Evolutionary conservation across 2,113 vertebrate genomes (phyloP).

Genomic region (Fukomys damarensis): DNA sequence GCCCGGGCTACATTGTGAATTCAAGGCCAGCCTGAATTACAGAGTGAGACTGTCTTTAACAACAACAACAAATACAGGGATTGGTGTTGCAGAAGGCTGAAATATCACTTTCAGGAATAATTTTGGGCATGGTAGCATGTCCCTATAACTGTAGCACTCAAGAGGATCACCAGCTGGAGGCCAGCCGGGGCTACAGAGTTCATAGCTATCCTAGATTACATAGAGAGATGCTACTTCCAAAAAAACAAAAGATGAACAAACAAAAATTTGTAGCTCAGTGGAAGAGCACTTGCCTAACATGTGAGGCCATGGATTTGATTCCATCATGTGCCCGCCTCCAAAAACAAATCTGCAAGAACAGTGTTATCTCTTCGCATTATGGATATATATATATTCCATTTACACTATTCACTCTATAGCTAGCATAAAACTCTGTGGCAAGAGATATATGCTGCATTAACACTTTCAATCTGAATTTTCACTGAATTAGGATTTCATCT

Average conservation of each 20-base stretch:
- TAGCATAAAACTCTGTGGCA: conserved; percentile 34
- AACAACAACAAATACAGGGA: neutral
- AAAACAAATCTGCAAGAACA: neutral
- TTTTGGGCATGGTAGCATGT: neutral
- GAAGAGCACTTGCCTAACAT: neutral
- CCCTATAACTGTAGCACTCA: neutral
- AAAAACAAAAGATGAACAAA: neutral
- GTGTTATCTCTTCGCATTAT: neutral
- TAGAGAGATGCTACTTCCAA: neutral
- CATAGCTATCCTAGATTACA: neutral
- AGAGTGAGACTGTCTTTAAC: too few relatives aligned
- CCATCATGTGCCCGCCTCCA: neutral
- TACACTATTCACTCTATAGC: neutral
- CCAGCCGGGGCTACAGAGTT: neutral
- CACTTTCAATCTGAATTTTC: neutral
- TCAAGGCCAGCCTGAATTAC: too few relatives aligned
- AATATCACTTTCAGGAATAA: conserved; percentile 1
- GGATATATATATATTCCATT: neutral
- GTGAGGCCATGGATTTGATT: neutral
- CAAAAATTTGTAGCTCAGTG: neutral
- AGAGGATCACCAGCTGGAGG: neutral
- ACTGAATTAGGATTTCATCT: conserved; percentile 40
- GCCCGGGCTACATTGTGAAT: too few relatives aligned
- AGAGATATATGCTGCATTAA: neutral
- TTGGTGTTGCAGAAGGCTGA: conserved; percentile 26